Evolutionary conservation across 2,888 invertebrate species (phyloP).

Genomic region (Eulithis prunata): DNA sequence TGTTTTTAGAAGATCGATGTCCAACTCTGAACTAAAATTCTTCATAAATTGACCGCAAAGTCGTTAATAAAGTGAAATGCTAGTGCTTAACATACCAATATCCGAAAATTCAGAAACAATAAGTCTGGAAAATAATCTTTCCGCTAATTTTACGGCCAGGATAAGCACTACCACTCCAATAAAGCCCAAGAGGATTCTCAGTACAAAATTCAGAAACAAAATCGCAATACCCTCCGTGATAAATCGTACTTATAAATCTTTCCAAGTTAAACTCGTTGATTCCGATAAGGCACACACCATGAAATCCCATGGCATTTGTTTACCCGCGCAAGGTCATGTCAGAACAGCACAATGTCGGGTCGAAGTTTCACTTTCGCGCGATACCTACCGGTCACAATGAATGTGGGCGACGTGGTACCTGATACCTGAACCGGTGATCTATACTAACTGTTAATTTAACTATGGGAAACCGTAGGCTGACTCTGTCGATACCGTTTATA

Average conservation of each 20-base stretch:
- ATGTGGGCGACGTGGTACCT: constrained; percentile 25
- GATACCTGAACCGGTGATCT: background rate
- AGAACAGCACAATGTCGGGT: constrained; percentile 73
- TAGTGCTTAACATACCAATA: too few relatives aligned
- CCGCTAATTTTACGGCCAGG: too few relatives aligned
- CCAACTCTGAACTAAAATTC: too few relatives aligned
- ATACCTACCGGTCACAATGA: constrained; percentile 45
- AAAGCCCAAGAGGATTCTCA: too few relatives aligned
- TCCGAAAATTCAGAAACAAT: too few relatives aligned
- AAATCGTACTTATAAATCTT: background rate
- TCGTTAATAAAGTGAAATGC: too few relatives aligned
- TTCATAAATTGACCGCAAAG: too few relatives aligned
- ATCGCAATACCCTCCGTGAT: too few relatives aligned
- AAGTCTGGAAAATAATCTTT: too few relatives aligned
- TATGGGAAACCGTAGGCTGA: constrained; percentile 8
- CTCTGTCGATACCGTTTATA: constrained; percentile 15
- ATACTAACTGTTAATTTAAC: background rate
- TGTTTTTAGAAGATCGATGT: too few relatives aligned
- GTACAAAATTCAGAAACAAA: too few relatives aligned
- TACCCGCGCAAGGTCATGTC: constrained; percentile 72
- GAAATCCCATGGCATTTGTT: constrained; percentile 52
- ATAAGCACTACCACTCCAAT: too few relatives aligned
- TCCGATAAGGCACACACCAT: constrained; percentile 28
- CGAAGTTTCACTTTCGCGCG: constrained; percentile 74
- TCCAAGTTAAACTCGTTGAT: background rate